Percentiles rank a stretch among this genome's conserved stretches.
These are phyloP conservation scores for Catalaphyllia jardinei DNA, from an alignment of 64 coral and sea anemone genomes.

Conservation along the genomic window DNA sequence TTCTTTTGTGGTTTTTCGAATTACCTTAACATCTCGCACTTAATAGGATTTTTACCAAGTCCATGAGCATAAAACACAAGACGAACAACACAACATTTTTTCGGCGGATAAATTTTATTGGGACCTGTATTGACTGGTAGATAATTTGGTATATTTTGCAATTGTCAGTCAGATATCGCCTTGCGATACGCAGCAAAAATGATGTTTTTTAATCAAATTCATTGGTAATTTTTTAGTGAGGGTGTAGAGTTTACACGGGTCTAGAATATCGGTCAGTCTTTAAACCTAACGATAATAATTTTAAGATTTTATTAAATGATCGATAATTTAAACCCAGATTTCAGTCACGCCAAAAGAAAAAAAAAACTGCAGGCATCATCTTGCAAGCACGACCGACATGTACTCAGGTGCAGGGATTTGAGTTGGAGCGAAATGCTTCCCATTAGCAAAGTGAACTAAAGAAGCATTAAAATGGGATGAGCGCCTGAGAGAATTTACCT, in stretches of 20 bases:
- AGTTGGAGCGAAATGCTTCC: no score
- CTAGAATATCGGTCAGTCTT: no score
- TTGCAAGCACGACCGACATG: no score
- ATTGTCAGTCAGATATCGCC: background rate
- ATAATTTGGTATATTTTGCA: background rate
- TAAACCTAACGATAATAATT: no score
- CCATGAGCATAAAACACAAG: background rate
- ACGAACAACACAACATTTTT: background rate
- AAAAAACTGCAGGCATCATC: no score
- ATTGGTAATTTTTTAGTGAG: no score
- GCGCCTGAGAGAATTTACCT: background rate
- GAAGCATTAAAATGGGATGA: background rate
- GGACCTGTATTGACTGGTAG: slow-evolving; percentile 2
- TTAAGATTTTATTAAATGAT: no score
- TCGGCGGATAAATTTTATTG: background rate
- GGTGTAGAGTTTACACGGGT: no score
- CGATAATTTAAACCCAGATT: no score
- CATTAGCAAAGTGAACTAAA: background rate
- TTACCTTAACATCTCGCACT: background rate
- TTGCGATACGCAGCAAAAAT: background rate
- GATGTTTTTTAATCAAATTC: no score
- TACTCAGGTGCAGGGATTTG: no score
- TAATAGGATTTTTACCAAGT: background rate
- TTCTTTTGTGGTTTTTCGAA: background rate
- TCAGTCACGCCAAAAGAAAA: no score